Evolutionary conservation across 2,113 vertebrate genomes (phyloP), one percentile per base, ranked within the genome.

Genomic region (Chloroceryle aenea): DNA sequence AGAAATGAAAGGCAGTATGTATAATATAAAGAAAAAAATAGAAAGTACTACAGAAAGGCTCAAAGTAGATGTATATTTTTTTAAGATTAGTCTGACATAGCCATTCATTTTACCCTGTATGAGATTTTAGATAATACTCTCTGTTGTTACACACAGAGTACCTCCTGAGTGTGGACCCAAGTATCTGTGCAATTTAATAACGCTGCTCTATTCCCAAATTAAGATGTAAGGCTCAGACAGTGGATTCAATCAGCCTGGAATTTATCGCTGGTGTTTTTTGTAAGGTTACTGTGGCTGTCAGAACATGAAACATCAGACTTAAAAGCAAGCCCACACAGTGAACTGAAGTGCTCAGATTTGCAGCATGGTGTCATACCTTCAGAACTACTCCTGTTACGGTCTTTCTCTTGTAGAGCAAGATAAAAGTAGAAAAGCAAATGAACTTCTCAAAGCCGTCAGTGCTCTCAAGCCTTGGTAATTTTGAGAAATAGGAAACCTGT

Each of bases 291-390:
- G 50, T 74, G 76, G 69, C 73, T 92, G 69, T 92, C 76, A 82
- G 73, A 87, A 93, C n/a, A 64, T 43, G 63, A 96, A 97, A 95
- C 47, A 85, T 68, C 87, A 88, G 38, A 69, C n/a, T 86, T 58
- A 86, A 92, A 89, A 90, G 62, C 80, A 96, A 69, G 61, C 36
- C 83, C 85, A 78, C 26, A 55, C 52, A 85, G 77, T 0, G 1
- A 82, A 77, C n/a, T 90, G 89, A 79, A 89, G 90, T 42, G 62
- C 53, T 88, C 52, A 73, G 69, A 74, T 82, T 72, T 93, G 32
- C 23, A 94, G 61, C 62, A 48, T 16, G n/a, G 62, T 17, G 10
- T 85, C 67, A 78, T 42, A 85, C 87, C 81, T 83, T 66, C 82
- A 68, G 43, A 93, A 59, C 26, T 75, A 43, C 67, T 92, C 85